Evolutionary conservation across 2,113 vertebrate genomes (phyloP), one percentile per base, ranked within the genome.

Genomic region (Parus major): DNA sequence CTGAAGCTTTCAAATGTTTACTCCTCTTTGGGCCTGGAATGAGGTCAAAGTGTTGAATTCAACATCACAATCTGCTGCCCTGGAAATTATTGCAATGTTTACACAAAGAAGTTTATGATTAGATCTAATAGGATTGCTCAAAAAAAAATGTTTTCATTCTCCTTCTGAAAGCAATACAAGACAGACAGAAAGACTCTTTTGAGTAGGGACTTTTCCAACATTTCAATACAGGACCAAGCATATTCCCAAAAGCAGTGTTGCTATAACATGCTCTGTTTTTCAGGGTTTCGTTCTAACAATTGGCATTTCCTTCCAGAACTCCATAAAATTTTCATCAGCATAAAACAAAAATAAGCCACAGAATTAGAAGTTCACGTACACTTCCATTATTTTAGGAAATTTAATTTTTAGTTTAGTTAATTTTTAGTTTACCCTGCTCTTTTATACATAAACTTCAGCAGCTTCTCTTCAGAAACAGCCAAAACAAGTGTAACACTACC

Each of bases 51-150:
- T 31, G 25, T 88, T 65, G 57, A 93, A 92, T 76, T 11, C 4
- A 7, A 86, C 29, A 64, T 39, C 76, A 86, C 44, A 90, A 83
- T 86, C 86, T 76, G 52, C 2, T 93, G 61, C 65, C 44, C 64
- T 82, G 69, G 56, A 95, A 92, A 78, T 94, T 39, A 86, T 6
- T 92, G 72, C 69, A 79, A 57, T 42, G 57, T 75, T 96, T 78
- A 84, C n/a, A 94, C 80, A 95, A 95, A 95, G 72, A 80, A 88
- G 52, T 88, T 86, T 88, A 86, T 88, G 93, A 94, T 79, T 36
- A 91, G 36, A 81, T 80, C 41, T 86, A 94, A 93, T 13, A 78
- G 44, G 88, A 92, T 64, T 91, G 77, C 52, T 83, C 23, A 39
- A 52, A 71, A 88, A 50, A 86, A 92, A 75, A 55, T 8, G 14